phyloP scores from a whole-genome alignment of 2,113 vertebrate genomes.

The Carassius auratus region DNA sequence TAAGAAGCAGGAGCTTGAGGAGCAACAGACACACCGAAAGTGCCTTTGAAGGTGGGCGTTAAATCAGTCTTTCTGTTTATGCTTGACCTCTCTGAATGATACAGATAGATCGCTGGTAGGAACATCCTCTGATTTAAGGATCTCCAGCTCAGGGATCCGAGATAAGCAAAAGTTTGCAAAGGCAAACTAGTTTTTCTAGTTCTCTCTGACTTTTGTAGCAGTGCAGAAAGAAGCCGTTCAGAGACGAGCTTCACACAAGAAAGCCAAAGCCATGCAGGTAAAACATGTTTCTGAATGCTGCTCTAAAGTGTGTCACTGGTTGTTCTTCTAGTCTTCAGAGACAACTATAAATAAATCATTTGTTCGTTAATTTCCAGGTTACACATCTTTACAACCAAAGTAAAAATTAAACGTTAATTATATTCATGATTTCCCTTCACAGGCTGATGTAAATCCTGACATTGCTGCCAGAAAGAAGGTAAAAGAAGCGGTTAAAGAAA shows the following conservation, averaged over 20 bases:
- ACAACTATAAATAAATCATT: neutral
- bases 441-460: slow-evolving; percentile 94
- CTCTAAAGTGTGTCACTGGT: neutral
- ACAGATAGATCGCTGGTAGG: neutral
- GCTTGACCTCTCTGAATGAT: neutral
- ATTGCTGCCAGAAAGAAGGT: slow-evolving; percentile 92
- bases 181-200: slow-evolving; percentile 54
- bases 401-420: neutral
- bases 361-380: neutral
- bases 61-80: neutral
- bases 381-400: neutral
- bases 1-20: slow-evolving; percentile 56
- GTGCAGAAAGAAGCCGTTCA: slow-evolving; percentile 89
- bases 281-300: neutral
- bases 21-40: slow-evolving; percentile 79
- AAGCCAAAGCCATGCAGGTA: slow-evolving; percentile 89
- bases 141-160: too few relatives aligned
- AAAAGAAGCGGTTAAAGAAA: slow-evolving; percentile 95
- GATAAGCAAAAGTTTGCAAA: too few relatives aligned
- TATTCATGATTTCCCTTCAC: neutral
- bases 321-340: neutral
- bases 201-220: slow-evolving; percentile 87
- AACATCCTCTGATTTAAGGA: neutral
- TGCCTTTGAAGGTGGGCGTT: slow-evolving; percentile 83
- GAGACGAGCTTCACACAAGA: slow-evolving; percentile 84